Percentiles rank a stretch among this genome's conserved stretches.
Evolutionary conservation across 2,113 vertebrate species (phyloP).

Genomic region (Paralichthys olivaceus): DNA sequence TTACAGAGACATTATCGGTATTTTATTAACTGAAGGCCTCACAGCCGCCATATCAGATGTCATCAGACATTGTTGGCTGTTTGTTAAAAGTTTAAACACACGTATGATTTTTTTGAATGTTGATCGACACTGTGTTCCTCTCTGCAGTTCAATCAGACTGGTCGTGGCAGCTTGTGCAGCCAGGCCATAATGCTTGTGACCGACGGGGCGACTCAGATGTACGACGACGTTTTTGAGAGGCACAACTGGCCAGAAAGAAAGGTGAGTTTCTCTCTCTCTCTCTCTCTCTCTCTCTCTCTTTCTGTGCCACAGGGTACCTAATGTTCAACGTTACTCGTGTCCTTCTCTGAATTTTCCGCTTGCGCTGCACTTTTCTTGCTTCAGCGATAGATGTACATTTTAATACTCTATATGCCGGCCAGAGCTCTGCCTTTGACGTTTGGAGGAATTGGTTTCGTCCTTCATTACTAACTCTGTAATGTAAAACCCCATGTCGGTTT

Average conservation of each 20-base stretch:
- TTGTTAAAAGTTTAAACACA: neutral
- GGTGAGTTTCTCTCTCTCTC: conserved; percentile 77
- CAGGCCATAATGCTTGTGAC: conserved; percentile 99
- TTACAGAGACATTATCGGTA: conserved; percentile 47
- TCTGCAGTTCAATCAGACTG: conserved; percentile 94
- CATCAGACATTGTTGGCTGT: neutral
- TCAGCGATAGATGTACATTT: conserved; percentile 29
- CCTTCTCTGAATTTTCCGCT: conserved; percentile 32
- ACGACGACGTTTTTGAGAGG: conserved; percentile 94
- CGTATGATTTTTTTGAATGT: neutral
- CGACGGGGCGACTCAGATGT: conserved; percentile 94
- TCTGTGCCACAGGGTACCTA: neutral
- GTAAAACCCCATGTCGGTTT: conserved; percentile 44
- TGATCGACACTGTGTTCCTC: neutral
- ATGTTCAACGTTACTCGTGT: conserved; percentile 5
- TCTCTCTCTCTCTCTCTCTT: neutral
- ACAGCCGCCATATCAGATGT: conserved; percentile 7
- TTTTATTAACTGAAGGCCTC: conserved; percentile 25
- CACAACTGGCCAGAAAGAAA: conserved; percentile 97
- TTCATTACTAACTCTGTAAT: conserved; percentile 50
- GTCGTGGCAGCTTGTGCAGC: conserved; percentile 95
- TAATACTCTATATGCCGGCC: conserved; percentile 25
- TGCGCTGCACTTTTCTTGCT: conserved; percentile 37
- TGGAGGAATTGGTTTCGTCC: conserved; percentile 63
- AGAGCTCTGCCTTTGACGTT: conserved; percentile 52